These are phyloP conservation scores for Myotis lucifugus DNA, from an alignment of 2,113 vertebrate genomes.

Conservation along the genomic window DNA sequence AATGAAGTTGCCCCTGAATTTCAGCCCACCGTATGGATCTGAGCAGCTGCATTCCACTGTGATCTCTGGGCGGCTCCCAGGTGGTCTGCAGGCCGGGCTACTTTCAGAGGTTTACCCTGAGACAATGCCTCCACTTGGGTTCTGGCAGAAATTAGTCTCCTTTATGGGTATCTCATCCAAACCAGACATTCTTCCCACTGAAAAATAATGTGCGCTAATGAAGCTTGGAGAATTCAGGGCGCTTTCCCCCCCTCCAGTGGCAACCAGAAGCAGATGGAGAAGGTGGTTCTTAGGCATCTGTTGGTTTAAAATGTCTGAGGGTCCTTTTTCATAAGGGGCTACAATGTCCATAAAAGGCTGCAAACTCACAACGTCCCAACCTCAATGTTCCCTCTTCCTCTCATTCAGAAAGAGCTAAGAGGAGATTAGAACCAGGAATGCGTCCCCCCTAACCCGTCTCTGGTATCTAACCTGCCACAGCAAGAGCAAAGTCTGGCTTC, in stretches of 20 bases:
- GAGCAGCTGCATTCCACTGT: neutral
- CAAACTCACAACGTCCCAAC: slow-evolving; percentile 28
- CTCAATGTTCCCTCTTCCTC: neutral
- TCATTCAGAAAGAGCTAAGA: slow-evolving; percentile 42
- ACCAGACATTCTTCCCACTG: slow-evolving; percentile 28
- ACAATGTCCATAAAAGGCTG: slow-evolving; percentile 63
- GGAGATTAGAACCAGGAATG: slow-evolving; percentile 70
- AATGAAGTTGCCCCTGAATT: neutral
- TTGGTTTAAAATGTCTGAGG: slow-evolving; percentile 51
- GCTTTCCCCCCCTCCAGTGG: neutral
- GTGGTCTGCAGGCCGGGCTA: neutral
- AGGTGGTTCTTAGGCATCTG: slow-evolving; percentile 27
- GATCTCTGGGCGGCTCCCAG: neutral
- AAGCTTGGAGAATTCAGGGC: slow-evolving; percentile 32
- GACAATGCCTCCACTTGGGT: neutral
- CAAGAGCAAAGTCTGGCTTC: slow-evolving; percentile 23
- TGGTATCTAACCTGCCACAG: slow-evolving; percentile 51
- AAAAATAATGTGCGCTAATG: slow-evolving; percentile 42
- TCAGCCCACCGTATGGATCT: neutral
- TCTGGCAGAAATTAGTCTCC: slow-evolving; percentile 55
- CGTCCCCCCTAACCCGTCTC: neutral
- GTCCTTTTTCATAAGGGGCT: slow-evolving; percentile 59
- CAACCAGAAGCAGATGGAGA: slow-evolving; percentile 55
- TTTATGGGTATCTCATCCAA: slow-evolving; percentile 37
- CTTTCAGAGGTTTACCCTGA: slow-evolving; percentile 2